phyloP scores from a whole-genome alignment of 2,888 invertebrate species.

The Diarsia mendica region DNA sequence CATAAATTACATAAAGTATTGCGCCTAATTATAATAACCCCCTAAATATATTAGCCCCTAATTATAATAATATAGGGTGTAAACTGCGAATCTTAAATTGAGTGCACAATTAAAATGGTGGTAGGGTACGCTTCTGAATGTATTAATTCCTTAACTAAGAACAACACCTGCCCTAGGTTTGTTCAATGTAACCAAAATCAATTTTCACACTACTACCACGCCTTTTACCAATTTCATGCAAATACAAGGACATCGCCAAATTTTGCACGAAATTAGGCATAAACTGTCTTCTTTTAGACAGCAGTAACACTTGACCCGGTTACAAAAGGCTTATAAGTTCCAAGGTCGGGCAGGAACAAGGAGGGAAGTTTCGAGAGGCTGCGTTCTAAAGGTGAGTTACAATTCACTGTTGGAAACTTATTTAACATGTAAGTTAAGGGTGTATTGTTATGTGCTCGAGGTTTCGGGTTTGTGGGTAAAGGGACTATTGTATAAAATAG shows the following conservation, averaged over 20 bases:
- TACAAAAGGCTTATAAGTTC: slow-evolving; percentile 56
- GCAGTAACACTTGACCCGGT: slow-evolving; percentile 57
- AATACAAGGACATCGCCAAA: slow-evolving; percentile 32
- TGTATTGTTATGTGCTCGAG: not conserved
- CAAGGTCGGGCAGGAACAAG: slow-evolving; percentile 49
- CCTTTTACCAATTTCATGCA: slow-evolving; percentile 13
- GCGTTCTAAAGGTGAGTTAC: slow-evolving; percentile 23
- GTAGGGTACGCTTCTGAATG: not conserved
- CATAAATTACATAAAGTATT: no score
- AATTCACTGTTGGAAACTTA: slow-evolving; percentile 18
- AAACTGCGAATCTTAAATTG: not conserved
- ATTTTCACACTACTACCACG: not conserved
- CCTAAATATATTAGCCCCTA: no score
- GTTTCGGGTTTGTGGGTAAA: not conserved
- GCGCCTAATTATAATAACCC: no score
- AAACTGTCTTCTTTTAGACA: slow-evolving; percentile 27
- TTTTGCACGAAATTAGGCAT: slow-evolving; percentile 37
- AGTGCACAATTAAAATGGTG: not conserved
- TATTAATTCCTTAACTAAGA: not conserved
- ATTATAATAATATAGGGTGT: not conserved
- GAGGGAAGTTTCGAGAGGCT: slow-evolving; percentile 49
- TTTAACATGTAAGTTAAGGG: not conserved
- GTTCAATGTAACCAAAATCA: slow-evolving; percentile 4
- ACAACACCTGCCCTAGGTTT: not conserved
- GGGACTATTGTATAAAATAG: not conserved